These are phyloP conservation scores for Lutjanus campechanus DNA, from an alignment of 2,797 vertebrate genomes.

Conservation along the genomic window DNA sequence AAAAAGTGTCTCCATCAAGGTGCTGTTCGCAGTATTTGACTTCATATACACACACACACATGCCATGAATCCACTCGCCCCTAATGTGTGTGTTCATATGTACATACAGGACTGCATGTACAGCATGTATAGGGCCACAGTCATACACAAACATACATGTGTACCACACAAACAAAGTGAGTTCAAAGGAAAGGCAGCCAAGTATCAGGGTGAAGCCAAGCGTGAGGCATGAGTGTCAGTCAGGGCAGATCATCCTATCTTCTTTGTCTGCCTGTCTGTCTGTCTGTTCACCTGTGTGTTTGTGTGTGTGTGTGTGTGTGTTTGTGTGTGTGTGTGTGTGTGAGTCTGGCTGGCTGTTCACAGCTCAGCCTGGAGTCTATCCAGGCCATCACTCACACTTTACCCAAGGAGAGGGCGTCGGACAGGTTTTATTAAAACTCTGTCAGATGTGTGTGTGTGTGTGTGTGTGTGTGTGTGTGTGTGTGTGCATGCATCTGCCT, in stretches of 20 bases:
- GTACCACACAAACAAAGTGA: conserved; percentile 48
- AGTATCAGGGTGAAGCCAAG: conserved; percentile 62
- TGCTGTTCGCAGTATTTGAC: conserved; percentile 43
- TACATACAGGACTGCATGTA: conserved; percentile 34
- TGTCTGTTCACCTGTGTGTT: conserved; percentile 54
- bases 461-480: conserved; percentile 50
- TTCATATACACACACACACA: conserved; percentile 38
- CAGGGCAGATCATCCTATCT: conserved; percentile 57
- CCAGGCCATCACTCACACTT: conserved; percentile 82
- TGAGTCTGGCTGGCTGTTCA: conserved; percentile 57
- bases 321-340: conserved; percentile 16
- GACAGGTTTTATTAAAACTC: conserved; percentile 88
- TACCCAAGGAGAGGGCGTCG: conserved; percentile 80
- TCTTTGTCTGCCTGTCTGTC: conserved; percentile 51
- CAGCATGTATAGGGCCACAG: conserved; percentile 8
- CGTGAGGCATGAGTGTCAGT: conserved; percentile 64
- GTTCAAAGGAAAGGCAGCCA: conserved; percentile 67
- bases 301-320: conserved; percentile 39
- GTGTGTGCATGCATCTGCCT: conserved; percentile 64
- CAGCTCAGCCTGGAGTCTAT: conserved; percentile 76
- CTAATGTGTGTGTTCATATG: conserved; percentile 11
- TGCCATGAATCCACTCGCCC: conserved; percentile 19
- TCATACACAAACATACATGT: conserved; percentile 20
- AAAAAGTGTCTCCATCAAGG: conserved; percentile 53
- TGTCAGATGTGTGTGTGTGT: conserved; percentile 76